Evolutionary conservation across 2,888 invertebrate species (phyloP), one percentile per base, ranked within the genome.

Genomic region (Megalurothrips usitatus): DNA sequence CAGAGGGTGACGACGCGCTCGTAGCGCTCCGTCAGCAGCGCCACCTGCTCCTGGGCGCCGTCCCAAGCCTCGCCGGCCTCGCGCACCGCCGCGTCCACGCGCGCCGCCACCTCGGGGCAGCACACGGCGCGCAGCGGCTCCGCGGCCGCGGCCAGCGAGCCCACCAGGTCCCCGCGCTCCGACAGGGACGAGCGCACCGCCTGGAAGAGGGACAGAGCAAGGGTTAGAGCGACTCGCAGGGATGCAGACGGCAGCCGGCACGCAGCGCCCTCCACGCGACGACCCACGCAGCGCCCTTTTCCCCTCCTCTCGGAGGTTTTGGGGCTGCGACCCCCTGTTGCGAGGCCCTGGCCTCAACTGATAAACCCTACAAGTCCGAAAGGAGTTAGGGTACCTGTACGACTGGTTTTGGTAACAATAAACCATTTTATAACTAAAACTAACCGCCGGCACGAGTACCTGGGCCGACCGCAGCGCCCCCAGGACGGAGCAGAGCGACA

Each of bases 1-100:
- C 95, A 95, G 82, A 95, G 90, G 80, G 92, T 92, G 81, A 94
- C 94, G 6, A 95, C 95, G 86, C 93, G 91, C 86, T 94, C 93
- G 88, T 95, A 95, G 88, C 91, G 91, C 84, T 89, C 92, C 87
- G 94, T 94, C 84, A 95, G 90, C 84, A 93, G 92, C 84, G 92
- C 91, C 83, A 95, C 90, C 86, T 94, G 93, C 84, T 90, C 89
- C 86, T 93, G 92, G n/a, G 95, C 95, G 85, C 93, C 93, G 85
- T 93, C 91, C 90, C 95, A 95, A 68, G 94, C 93, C 8, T 92
- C 90, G 19, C 93, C 93, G 23, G 94, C 94, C 85, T 94, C 92
- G 86, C 93, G 92, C 79, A 95, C 92, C 79, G 94, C 93, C 1
- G 92, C 90, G 84, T 92, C 91, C 83, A 95, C 92, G 85, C 91